Evolutionary conservation across 92 coral and sea anemone species (phyloP).

Genomic region (Ricordea florida): DNA sequence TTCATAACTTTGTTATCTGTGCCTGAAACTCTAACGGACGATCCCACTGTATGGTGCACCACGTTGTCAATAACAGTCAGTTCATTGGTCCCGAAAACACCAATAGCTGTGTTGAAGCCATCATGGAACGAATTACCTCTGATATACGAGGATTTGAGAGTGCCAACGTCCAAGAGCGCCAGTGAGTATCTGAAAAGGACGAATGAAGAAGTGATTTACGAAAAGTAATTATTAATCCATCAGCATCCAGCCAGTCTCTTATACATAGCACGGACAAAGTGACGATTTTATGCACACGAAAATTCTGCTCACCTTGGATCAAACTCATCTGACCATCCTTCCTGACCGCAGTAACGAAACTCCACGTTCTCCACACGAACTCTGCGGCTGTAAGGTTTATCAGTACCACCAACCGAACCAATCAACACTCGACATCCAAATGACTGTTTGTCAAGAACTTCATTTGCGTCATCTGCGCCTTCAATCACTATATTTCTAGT

Average conservation of each 20-base stretch:
- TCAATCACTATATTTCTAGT: conserved; percentile 86
- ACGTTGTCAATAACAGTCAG: conserved; percentile 73
- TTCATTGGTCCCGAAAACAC: conserved; percentile 73
- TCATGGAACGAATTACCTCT: conserved; percentile 89
- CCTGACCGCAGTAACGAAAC: conserved; percentile 89
- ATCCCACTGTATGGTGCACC: conserved; percentile 80
- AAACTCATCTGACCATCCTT: conserved; percentile 76
- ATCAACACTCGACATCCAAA: conserved; percentile 87
- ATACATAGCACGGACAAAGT: too few relatives aligned
- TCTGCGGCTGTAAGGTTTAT: conserved; percentile 31
- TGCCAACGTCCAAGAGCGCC: conserved; percentile 68
- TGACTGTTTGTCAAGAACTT: conserved; percentile 68
- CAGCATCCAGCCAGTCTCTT: too few relatives aligned
- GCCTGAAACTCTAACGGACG: conserved; percentile 80
- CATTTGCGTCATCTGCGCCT: conserved; percentile 82
- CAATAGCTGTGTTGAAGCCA: conserved; percentile 85
- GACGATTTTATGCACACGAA: too few relatives aligned
- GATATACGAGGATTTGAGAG: conserved; percentile 64
- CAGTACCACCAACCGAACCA: conserved; percentile 56
- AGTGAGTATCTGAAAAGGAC: conserved; percentile 60
- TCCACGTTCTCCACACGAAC: conserved; percentile 86
- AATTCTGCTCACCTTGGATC: conserved; percentile 83
- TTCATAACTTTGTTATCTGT: conserved; percentile 50
- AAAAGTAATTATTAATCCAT: background rate
- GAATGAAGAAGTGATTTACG: background rate